These are phyloP conservation scores for Sarcoramphus papa DNA, from an alignment of 2,797 vertebrate species.

Conservation along the genomic window DNA sequence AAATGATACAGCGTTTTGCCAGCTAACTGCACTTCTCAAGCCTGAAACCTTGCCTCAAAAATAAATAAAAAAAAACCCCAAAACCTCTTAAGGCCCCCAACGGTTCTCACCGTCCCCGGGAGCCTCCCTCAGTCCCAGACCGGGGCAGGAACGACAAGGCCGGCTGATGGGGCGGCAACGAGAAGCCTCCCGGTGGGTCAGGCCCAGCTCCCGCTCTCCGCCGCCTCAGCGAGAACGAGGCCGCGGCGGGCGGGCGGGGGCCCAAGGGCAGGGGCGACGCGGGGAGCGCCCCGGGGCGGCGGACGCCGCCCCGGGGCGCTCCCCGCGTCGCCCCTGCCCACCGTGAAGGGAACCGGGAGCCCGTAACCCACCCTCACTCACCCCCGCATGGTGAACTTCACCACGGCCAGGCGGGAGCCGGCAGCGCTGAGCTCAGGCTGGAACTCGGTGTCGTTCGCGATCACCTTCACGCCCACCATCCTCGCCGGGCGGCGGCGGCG, in stretches of 20 bases:
- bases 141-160: neutral
- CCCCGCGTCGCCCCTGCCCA: neutral
- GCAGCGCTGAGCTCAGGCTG: slow-evolving; percentile 93
- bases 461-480: slow-evolving; percentile 94
- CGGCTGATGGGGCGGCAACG: neutral
- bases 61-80: no score
- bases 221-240: neutral
- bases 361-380: slow-evolving; percentile 54
- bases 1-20: neutral
- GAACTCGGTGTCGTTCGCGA: slow-evolving; percentile 90
- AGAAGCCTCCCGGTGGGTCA: neutral
- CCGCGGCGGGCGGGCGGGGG: neutral
- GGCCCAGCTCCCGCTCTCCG: neutral
- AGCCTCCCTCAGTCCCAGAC: neutral
- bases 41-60: neutral
- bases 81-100: no score
- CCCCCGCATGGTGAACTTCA: slow-evolving; percentile 98
- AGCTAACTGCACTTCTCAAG: neutral
- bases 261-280: no score
- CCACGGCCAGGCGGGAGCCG: slow-evolving; percentile 88
- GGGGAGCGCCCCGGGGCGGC: neutral
- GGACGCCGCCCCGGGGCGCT: no score
- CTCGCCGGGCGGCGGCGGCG: neutral
- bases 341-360: neutral
- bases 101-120: no score